Evolutionary conservation across 2,888 invertebrate genomes (phyloP), one percentile per base, ranked within the genome.

Genomic region (Hipparchia sbordonii): DNA sequence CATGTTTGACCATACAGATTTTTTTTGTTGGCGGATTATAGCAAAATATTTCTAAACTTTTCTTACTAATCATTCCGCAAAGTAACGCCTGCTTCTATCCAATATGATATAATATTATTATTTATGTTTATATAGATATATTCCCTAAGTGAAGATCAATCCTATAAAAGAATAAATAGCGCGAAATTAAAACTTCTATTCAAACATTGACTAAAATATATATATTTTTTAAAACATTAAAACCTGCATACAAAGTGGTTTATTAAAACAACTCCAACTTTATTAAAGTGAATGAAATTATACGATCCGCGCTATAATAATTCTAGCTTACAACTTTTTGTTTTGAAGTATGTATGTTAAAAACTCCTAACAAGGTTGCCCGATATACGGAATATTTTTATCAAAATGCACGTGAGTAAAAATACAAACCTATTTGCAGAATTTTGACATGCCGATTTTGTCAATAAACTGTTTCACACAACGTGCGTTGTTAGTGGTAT

Each of bases 311-410:
- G 68, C 51, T 71, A 66, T 76, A 59, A 68, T 76, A 76, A 72
- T 74, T 70, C 48, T 57, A 74, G 68, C 68, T 74, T 72, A 70
- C 59, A 74, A 74, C 67, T 72, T 74, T 76, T 74, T 71, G 74
- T 76, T 74, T 67, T 67, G 54, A 62, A 72, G 74, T 68, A 70
- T 48, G 67, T 70, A 70, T 72, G 72, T 67, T 74, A 66, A 68
- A 72, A 76, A 74, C 70, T 72, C 68, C 70, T 74, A 74, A 74
- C 76, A 76, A 76, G 75, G 73, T 72, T 71, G 54, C 39, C 56
- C 48, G 70, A 74, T 68, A 52, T 68, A 57, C 63, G 51, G 39
- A 51, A 67, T 61, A 67, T 63, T 75, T 67, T 75, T 71, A 70
- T 70, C 66, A 72, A 33, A 71, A 71, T 71, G 63, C 62, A 62